Evolutionary conservation across 2,888 invertebrate genomes (phyloP).

Genomic region (Sinhomidia bicolor): DNA sequence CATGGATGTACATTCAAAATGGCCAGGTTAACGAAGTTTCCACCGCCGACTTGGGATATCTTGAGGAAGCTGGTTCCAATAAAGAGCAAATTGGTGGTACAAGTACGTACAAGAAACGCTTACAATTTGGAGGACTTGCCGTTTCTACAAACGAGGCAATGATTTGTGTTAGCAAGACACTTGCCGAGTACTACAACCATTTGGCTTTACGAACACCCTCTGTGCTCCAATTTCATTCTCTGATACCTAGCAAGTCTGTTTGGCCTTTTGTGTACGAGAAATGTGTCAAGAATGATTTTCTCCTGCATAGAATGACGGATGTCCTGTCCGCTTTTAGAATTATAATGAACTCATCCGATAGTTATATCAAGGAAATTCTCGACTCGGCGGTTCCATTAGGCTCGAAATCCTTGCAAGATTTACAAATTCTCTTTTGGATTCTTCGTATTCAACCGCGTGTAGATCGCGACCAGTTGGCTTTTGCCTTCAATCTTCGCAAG

Average conservation of each 20-base stretch:
- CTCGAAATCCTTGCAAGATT: constrained; percentile 43
- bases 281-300: constrained; percentile 21
- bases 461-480: constrained; percentile 32
- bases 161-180: constrained; percentile 60
- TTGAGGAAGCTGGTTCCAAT: constrained; percentile 26
- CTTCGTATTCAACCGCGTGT: constrained; percentile 53
- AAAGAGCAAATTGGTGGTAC: background rate
- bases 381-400: constrained; percentile 64
- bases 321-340: constrained; percentile 38
- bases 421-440: constrained; percentile 63
- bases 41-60: background rate
- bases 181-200: constrained; percentile 66
- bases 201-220: constrained; percentile 61
- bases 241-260: constrained; percentile 21
- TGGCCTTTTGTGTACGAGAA: constrained; percentile 50
- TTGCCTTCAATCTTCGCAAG: constrained; percentile 45
- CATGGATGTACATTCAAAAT: constrained; percentile 29
- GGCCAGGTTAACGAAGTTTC: constrained; percentile 3
- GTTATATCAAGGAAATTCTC: constrained; percentile 46
- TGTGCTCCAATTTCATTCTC: constrained; percentile 59
- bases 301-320: constrained; percentile 41
- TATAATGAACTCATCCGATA: constrained; percentile 17
- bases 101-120: constrained; percentile 55
- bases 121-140: constrained; percentile 64
- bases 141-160: constrained; percentile 61